A percentile compares a stretch with the other conserved stretches of the same genome.
phyloP scores from a whole-genome alignment of 2,113 vertebrate species.

The Aspiorhynchus laticeps region DNA sequence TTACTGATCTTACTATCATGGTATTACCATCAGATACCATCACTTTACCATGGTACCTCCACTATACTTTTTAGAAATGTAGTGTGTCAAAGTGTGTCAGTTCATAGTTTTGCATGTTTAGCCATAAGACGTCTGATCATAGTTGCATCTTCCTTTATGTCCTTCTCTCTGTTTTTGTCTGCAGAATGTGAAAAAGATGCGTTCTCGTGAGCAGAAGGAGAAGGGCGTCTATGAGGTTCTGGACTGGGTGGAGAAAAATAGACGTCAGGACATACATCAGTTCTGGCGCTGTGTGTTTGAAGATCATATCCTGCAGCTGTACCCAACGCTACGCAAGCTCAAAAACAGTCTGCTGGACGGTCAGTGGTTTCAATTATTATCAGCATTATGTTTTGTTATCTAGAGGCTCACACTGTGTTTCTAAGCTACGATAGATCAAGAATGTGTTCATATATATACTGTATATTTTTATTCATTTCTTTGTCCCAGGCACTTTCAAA shows the following conservation, averaged over 20 bases:
- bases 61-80: neutral
- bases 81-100: neutral
- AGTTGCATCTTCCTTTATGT: neutral
- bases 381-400: neutral
- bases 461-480: neutral
- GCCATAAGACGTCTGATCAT: neutral
- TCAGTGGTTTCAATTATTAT: constrained; percentile 51
- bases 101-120: neutral
- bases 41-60: neutral
- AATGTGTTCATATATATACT: neutral
- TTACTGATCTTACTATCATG: neutral
- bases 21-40: neutral
- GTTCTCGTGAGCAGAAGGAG: constrained; percentile 46
- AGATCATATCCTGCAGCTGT: constrained; percentile 61
- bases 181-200: constrained; percentile 67
- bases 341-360: constrained; percentile 64
- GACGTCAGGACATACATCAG: neutral
- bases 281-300: constrained; percentile 72
- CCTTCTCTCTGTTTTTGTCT: neutral
- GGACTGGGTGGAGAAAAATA: constrained; percentile 65
- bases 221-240: constrained; percentile 64
- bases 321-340: constrained; percentile 61
- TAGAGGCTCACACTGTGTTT: neutral
- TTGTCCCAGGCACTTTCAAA: constrained; percentile 55
- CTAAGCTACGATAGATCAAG: neutral